Evolutionary conservation across 2,113 vertebrate genomes (phyloP), one percentile per base, ranked within the genome.

Genomic region (Malurus elegans): DNA sequence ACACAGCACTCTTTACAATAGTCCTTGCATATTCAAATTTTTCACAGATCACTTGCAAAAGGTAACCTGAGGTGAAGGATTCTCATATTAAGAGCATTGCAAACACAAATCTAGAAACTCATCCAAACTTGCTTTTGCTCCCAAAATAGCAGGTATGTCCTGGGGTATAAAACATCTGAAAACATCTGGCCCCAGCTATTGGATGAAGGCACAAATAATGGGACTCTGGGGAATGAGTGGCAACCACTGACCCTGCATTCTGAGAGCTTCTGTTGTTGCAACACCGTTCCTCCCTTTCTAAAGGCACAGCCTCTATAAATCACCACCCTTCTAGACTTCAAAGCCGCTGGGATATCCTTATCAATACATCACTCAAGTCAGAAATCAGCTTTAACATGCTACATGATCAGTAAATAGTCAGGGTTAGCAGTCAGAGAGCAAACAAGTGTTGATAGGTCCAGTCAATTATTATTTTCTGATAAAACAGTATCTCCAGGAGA

Each of bases 391-490:
- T 92, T 86, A 93, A 86, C 57, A 45, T 12, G n/a, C 72, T 81
- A 10, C 81, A 64, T 36, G 88, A 86, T 60, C 86, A 87, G 72
- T 67, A 96, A 69, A 70, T 76, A 90, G 66, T 80, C 84, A 65
- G 78, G 76, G 80, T 92, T 23, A 54, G 79, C 92, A 95, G 92
- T 79, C 92, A 66, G 89, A 80, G 57, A 70, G 73, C 86, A 95
- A 94, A 90, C 8, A 6, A 93, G 70, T 48, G 91, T 76, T 87
- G 71, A 93, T 62, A 90, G 93, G 75, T 92, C 70, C 89, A 75
- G 60, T 92, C 95, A 91, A 84, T 92, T 95, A 67, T 90, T 82
- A 90, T 80, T 95, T 70, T 93, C 81, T 90, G 53, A 87, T 82
- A 81, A 95, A 95, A 84, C 67, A 92, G 3, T 79, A 87, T 53